These are phyloP conservation scores for Stegodyphus dumicola DNA, from an alignment of 1,140 invertebrate species.

Conservation along the genomic window DNA sequence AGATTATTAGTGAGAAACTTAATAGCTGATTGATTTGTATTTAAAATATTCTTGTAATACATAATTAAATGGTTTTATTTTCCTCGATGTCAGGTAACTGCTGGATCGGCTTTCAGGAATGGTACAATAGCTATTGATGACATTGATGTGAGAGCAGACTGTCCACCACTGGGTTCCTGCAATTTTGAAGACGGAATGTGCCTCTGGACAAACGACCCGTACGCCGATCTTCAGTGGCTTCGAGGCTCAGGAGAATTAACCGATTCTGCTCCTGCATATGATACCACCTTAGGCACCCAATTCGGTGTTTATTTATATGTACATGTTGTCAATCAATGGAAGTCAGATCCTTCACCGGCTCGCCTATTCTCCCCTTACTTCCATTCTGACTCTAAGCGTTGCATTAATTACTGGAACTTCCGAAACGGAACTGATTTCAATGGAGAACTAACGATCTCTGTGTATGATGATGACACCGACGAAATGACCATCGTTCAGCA, in stretches of 20 bases:
- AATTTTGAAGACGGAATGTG: conserved; percentile 67
- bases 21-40: too few species aligned
- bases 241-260: conserved; percentile 50
- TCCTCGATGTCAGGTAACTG: conserved; percentile 8
- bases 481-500: conserved; percentile 5
- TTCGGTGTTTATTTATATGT: conserved; percentile 61
- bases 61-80: not conserved
- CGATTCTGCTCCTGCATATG: conserved; percentile 32
- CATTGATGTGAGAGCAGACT: conserved; percentile 63
- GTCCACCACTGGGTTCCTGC: conserved; percentile 64
- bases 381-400: not conserved
- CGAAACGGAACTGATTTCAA: conserved; percentile 47
- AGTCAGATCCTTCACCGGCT: conserved; percentile 2
- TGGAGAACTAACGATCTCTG: not conserved
- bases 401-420: conserved; percentile 59
- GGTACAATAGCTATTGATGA: conserved; percentile 61
- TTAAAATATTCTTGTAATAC: too few species aligned
- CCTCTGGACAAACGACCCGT: conserved; percentile 64
- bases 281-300: conserved; percentile 47
- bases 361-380: conserved; percentile 58
- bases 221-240: conserved; percentile 39
- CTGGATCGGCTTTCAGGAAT: not conserved
- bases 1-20: too few species aligned
- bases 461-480: not conserved
- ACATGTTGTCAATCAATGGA: conserved; percentile 9